Evolutionary conservation across 2,797 vertebrate genomes (phyloP).

Genomic region (Parotocinclus haroldoi): DNA sequence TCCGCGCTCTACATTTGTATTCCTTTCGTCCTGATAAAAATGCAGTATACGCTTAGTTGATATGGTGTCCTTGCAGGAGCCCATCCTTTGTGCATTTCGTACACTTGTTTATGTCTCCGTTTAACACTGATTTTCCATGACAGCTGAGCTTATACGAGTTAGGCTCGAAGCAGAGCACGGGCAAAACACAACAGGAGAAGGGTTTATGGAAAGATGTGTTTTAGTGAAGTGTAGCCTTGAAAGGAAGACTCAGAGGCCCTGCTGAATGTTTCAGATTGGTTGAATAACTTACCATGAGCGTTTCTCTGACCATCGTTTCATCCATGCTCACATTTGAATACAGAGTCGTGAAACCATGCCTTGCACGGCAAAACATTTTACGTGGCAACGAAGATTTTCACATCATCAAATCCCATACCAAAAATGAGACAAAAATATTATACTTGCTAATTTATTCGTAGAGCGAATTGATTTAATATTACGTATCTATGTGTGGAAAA

Average conservation of each 20-base stretch:
- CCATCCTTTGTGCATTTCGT: conserved; percentile 77
- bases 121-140: conserved; percentile 87
- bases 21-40: not conserved
- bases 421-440: too few relatives aligned
- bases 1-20: not conserved
- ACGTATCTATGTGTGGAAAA: too few relatives aligned
- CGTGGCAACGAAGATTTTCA: conserved; percentile 31
- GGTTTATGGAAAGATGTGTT: not conserved
- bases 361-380: conserved; percentile 63
- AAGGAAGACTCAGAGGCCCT: conserved; percentile 45
- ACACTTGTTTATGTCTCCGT: conserved; percentile 80
- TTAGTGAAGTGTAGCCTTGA: too few relatives aligned
- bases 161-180: conserved; percentile 79
- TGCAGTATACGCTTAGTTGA: conserved; percentile 1
- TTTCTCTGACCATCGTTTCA: conserved; percentile 76
- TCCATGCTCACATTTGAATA: conserved; percentile 76
- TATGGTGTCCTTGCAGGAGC: conserved; percentile 58
- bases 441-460: too few relatives aligned
- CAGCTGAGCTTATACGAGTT: conserved; percentile 87
- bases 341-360: conserved; percentile 69
- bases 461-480: too few relatives aligned
- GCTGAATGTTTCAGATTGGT: conserved; percentile 75
- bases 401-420: not conserved
- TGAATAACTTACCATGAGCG: conserved; percentile 77
- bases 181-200: conserved; percentile 52